phyloP scores from a whole-genome alignment of 2,113 vertebrate species.

The Zosterops borbonicus region DNA sequence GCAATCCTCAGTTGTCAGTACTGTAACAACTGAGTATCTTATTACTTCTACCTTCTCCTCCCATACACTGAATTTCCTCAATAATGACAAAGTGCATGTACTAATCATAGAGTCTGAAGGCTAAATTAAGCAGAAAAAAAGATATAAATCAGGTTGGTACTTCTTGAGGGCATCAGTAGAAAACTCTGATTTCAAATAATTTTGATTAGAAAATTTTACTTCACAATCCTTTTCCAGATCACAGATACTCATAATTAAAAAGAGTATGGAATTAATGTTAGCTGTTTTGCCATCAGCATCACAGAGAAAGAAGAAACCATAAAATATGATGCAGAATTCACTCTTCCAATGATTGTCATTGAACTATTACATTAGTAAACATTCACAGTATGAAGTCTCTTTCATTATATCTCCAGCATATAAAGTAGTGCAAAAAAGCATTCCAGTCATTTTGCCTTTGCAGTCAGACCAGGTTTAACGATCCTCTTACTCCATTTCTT shows the following conservation, averaged over 20 bases:
- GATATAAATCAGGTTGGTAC: slow-evolving; percentile 29
- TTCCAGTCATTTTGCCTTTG: slow-evolving; percentile 74
- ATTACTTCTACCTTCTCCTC: slow-evolving; percentile 46
- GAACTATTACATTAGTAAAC: slow-evolving; percentile 79
- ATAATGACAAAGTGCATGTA: slow-evolving; percentile 28
- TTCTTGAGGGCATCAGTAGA: slow-evolving; percentile 59
- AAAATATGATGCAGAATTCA: slow-evolving; percentile 73
- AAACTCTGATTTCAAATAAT: slow-evolving; percentile 70
- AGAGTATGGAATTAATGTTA: slow-evolving; percentile 60
- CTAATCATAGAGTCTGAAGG: slow-evolving; percentile 60
- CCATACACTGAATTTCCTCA: slow-evolving; percentile 53
- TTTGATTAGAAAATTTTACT: slow-evolving; percentile 75
- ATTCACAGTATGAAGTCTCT: slow-evolving; percentile 86
- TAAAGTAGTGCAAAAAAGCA: slow-evolving; percentile 85
- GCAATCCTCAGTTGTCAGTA: slow-evolving; percentile 61
- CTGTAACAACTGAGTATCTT: slow-evolving; percentile 50
- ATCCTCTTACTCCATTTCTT: slow-evolving; percentile 68
- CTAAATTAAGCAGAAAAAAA: slow-evolving; percentile 52
- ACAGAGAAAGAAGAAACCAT: slow-evolving; percentile 69
- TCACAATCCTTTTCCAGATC: slow-evolving; percentile 69
- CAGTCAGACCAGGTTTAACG: slow-evolving; percentile 69
- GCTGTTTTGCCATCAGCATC: slow-evolving; percentile 61
- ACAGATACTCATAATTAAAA: slow-evolving; percentile 70
- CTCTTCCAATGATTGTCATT: slow-evolving; percentile 83
- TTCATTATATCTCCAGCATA: slow-evolving; percentile 77